These are phyloP conservation scores for Ethmia dodecea DNA, from an alignment of 2,888 invertebrate genomes.

Conservation along the genomic window DNA sequence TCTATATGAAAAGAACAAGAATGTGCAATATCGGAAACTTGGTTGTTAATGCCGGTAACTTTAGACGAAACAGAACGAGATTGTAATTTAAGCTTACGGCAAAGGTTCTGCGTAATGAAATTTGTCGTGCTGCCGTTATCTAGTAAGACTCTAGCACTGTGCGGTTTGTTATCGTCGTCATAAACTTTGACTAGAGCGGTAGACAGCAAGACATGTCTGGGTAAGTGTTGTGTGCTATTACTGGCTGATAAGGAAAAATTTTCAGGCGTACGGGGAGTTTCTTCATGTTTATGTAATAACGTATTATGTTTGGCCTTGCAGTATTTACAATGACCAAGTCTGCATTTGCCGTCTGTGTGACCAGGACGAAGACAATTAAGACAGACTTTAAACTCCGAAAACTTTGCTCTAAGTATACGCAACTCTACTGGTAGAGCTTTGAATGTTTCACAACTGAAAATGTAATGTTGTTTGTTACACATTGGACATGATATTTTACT, in stretches of 20 bases:
- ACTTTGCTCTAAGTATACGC: slow-evolving; percentile 15
- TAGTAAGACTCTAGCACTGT: slow-evolving; percentile 4
- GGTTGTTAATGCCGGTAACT: slow-evolving; percentile 12
- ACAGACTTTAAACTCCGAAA: slow-evolving; percentile 17
- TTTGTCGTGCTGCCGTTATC: slow-evolving; percentile 14
- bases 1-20: not conserved
- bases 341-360: slow-evolving; percentile 13
- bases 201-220: slow-evolving; percentile 5
- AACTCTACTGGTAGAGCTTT: slow-evolving; percentile 7
- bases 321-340: too few species aligned
- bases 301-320: slow-evolving; percentile 10
- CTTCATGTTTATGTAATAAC: slow-evolving; percentile 9
- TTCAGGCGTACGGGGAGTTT: not conserved
- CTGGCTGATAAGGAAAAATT: not conserved
- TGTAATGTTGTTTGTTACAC: slow-evolving; percentile 11
- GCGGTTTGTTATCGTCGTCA: slow-evolving; percentile 1
- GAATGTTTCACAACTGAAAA: slow-evolving; percentile 12
- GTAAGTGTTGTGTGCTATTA: not conserved
- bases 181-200: slow-evolving; percentile 8
- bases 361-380: slow-evolving; percentile 15
- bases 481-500: too few species aligned
- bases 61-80: slow-evolving; percentile 3
- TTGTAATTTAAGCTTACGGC: not conserved
- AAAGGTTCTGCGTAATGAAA: slow-evolving; percentile 7
- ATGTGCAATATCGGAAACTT: slow-evolving; percentile 6